Conservation (phyloP, 2,888 invertebrate genomes). For the Nasonia oneida region DNA sequence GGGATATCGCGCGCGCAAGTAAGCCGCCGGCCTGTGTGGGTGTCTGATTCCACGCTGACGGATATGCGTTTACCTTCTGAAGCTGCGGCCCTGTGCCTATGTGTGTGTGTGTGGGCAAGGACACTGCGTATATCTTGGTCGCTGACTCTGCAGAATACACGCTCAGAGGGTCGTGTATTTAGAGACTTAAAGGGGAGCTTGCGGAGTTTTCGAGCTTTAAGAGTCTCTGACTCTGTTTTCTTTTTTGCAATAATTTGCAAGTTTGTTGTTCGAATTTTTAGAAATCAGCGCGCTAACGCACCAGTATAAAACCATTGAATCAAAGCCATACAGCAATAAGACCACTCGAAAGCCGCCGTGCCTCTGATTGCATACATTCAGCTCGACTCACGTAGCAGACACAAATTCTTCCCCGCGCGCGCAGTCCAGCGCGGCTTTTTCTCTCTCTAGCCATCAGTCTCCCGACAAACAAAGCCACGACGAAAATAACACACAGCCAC, state of each 20-base stretch:
- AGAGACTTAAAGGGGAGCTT: not conserved
- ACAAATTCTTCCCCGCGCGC: not conserved
- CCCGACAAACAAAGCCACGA: constrained; percentile 27
- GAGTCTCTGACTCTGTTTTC: not conserved
- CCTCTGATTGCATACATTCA: not conserved
- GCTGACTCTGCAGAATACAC: not conserved
- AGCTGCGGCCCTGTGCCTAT: not conserved
- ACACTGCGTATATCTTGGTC: not conserved
- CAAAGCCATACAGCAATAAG: not conserved
- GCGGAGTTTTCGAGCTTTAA: not conserved
- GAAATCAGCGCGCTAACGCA: too few relatives aligned
- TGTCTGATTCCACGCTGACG: not conserved
- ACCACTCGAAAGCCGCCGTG: not conserved
- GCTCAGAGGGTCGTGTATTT: not conserved
- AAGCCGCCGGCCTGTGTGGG: not conserved
- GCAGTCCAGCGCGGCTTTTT: constrained; percentile 47
- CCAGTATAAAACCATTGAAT: too few relatives aligned
- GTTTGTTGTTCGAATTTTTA: too few relatives aligned
- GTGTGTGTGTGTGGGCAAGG: not conserved
- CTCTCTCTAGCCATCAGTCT: not conserved
- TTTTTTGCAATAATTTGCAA: not conserved
- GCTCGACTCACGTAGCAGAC: too few relatives aligned
- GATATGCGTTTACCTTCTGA: not conserved
- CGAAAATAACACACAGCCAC: constrained; percentile 6
- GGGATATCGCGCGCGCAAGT: not conserved